A percentile compares a stretch with the other conserved stretches of the same genome.
These are phyloP conservation scores for Mus spicilegus DNA, from an alignment of 2,113 vertebrate species.

Conservation along the genomic window DNA sequence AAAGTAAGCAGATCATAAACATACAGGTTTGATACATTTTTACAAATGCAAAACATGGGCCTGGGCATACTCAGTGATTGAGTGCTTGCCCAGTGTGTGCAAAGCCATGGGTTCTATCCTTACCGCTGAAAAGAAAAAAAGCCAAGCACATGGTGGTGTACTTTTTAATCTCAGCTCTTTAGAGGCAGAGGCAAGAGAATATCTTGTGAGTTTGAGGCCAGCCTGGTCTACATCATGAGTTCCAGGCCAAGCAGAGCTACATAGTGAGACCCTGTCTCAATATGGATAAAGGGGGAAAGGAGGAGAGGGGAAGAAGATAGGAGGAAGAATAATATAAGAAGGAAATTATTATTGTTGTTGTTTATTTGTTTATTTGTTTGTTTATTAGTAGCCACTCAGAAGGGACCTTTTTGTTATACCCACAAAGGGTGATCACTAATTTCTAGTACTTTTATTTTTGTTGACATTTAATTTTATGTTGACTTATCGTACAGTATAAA, in stretches of 20 bases:
- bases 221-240: not conserved
- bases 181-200: not conserved
- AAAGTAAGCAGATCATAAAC: not conserved
- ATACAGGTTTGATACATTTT: not conserved
- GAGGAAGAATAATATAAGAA: not conserved
- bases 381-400: not conserved
- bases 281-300: not conserved
- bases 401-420: not conserved
- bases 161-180: not conserved
- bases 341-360: not conserved
- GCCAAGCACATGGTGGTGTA: no score
- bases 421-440: not conserved
- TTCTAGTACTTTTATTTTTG: slow-evolving; percentile 1
- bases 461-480: slow-evolving; percentile 16
- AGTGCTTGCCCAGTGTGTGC: not conserved
- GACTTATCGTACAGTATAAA: not conserved
- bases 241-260: not conserved
- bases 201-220: not conserved
- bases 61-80: not conserved
- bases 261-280: not conserved
- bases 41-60: not conserved
- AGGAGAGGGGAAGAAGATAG: not conserved
- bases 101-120: not conserved
- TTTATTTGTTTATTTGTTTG: no score
- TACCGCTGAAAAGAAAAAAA: not conserved